These are phyloP conservation scores for Apeltes quadracus DNA, from an alignment of 2,113 vertebrate species.

Conservation along the genomic window DNA sequence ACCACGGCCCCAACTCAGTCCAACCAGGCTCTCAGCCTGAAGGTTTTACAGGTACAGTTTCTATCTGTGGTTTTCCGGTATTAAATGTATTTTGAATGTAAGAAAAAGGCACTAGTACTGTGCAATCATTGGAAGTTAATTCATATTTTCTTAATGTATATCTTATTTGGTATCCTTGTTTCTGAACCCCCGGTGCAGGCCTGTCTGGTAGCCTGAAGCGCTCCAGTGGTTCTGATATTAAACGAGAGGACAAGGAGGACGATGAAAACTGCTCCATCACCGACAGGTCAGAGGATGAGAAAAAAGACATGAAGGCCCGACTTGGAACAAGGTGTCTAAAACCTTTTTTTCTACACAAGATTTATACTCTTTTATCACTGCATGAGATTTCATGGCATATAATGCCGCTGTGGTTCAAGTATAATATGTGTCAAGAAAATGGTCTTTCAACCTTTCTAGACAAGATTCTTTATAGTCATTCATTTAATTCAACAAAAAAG, in stretches of 20 bases:
- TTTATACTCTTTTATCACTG: constrained; percentile 1
- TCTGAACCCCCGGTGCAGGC: constrained; percentile 55
- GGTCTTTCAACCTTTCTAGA: not conserved
- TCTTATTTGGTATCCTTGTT: not conserved
- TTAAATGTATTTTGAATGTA: not conserved
- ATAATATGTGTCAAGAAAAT: constrained; percentile 1
- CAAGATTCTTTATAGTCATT: not conserved
- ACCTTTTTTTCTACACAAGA: not conserved
- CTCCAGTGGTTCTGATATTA: constrained; percentile 81
- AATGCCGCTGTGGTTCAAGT: not conserved
- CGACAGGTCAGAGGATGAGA: constrained; percentile 92
- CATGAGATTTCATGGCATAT: not conserved
- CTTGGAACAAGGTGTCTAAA: constrained; percentile 88
- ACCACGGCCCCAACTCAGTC: constrained; percentile 80
- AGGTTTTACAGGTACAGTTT: constrained; percentile 86
- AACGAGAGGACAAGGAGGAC: constrained; percentile 91
- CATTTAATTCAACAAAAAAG: not conserved
- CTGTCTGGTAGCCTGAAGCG: constrained; percentile 80
- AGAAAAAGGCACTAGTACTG: not conserved
- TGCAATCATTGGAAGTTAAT: not conserved
- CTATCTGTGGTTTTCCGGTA: not conserved
- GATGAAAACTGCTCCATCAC: constrained; percentile 88
- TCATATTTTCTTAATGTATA: not conserved
- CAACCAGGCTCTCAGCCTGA: constrained; percentile 85
- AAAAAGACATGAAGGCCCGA: constrained; percentile 87